Percentiles rank a stretch among this genome's conserved stretches.
These are phyloP conservation scores for Notothenia rossii DNA, from an alignment of 2,113 vertebrate species.

Conservation along the genomic window DNA sequence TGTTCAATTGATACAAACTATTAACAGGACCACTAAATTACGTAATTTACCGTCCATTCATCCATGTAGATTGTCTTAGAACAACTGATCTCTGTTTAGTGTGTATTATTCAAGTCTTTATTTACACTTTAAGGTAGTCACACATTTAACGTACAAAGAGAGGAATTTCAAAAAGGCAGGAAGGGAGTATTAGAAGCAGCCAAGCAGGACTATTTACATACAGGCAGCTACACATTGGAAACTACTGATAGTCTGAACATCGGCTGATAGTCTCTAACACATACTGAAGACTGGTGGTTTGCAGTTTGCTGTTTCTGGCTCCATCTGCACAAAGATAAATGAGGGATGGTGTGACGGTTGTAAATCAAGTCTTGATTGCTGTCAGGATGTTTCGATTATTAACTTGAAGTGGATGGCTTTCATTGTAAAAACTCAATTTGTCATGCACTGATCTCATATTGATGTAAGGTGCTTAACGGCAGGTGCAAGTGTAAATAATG, in stretches of 20 bases:
- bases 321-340: neutral
- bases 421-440: neutral
- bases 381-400: neutral
- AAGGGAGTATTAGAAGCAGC: no score
- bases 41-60: neutral
- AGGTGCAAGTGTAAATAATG: neutral
- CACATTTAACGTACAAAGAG: neutral
- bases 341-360: neutral
- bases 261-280: neutral
- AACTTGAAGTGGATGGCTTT: neutral
- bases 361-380: neutral
- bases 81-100: neutral
- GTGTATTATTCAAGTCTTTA: neutral
- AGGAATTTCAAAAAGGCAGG: neutral
- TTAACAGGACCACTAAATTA: constrained; percentile 1
- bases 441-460: neutral
- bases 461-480: neutral
- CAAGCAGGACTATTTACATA: neutral
- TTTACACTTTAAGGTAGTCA: constrained; percentile 3
- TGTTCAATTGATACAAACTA: neutral
- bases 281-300: neutral
- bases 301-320: neutral
- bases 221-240: neutral
- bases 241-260: no score
- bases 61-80: neutral